Percentiles rank a stretch among this genome's conserved stretches.
Conservation (phyloP, 2,797 vertebrate species). For the Siniperca obscura region DNA sequence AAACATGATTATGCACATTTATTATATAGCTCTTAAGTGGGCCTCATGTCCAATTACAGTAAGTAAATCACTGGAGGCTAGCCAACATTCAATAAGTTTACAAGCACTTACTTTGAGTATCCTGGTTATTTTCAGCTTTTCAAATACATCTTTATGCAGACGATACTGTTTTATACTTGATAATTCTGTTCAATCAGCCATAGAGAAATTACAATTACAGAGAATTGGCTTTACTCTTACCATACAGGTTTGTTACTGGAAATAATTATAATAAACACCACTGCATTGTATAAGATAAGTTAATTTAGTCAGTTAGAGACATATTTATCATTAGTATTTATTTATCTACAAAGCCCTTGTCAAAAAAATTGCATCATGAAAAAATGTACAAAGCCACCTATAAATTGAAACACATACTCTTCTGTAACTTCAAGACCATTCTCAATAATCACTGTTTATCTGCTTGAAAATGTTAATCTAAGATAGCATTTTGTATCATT, state of each 20-base stretch:
- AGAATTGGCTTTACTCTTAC: background rate
- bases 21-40: conserved; percentile 11
- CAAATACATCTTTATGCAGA: conserved; percentile 1
- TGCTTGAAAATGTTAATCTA: conserved; percentile 18
- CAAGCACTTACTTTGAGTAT: background rate
- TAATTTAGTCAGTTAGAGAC: background rate
- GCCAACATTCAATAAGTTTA: conserved; percentile 26
- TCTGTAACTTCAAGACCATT: background rate
- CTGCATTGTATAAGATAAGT: background rate
- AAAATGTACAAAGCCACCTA: background rate
- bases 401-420: background rate
- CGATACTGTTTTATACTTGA: background rate
- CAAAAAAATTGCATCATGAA: conserved; percentile 5
- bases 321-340: conserved; percentile 6
- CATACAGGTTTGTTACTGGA: background rate
- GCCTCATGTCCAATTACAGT: conserved; percentile 14
- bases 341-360: conserved; percentile 6
- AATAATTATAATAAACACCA: background rate
- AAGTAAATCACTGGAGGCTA: conserved; percentile 8
- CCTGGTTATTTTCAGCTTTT: background rate
- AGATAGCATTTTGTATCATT: background rate
- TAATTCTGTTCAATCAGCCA: background rate
- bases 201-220: background rate
- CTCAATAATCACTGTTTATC: conserved; percentile 27
- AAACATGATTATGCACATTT: conserved; percentile 31